Conservation (phyloP, 2,113 vertebrate genomes). For the Otocyon megalotis region DNA sequence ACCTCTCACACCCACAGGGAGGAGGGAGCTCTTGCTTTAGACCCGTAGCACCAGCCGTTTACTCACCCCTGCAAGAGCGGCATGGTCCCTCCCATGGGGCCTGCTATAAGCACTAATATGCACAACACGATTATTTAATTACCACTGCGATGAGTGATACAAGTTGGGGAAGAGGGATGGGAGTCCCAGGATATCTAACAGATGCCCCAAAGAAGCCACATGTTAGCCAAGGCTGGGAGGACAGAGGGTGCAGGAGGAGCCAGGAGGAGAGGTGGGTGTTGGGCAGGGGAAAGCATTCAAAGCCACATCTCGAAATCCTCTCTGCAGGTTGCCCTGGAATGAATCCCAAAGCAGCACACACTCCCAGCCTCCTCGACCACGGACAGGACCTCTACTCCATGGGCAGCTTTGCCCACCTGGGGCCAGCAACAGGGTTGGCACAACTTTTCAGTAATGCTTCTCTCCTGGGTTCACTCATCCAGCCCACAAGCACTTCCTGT, state of each 20-base stretch:
- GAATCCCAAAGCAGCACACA: background rate
- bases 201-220: background rate
- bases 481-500: background rate
- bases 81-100: fast-evolving
- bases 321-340: background rate
- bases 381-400: fast-evolving
- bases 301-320: fast-evolving
- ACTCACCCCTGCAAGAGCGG: fast-evolving
- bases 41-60: fast-evolving
- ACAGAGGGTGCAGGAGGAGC: fast-evolving
- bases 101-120: fast-evolving
- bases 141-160: background rate
- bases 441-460: fast-evolving
- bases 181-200: fast-evolving
- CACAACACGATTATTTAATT: background rate
- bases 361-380: fast-evolving
- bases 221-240: background rate
- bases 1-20: fast-evolving
- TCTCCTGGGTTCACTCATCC: too few relatives aligned
- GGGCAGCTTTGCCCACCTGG: background rate
- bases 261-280: fast-evolving
- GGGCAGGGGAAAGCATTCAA: background rate
- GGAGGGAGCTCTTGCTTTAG: fast-evolving
- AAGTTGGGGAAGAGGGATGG: fast-evolving
- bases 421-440: background rate